Percentiles rank a stretch among this genome's conserved stretches.
phyloP scores from a whole-genome alignment of 2,113 vertebrate genomes.

The Heterochromis multidens region DNA sequence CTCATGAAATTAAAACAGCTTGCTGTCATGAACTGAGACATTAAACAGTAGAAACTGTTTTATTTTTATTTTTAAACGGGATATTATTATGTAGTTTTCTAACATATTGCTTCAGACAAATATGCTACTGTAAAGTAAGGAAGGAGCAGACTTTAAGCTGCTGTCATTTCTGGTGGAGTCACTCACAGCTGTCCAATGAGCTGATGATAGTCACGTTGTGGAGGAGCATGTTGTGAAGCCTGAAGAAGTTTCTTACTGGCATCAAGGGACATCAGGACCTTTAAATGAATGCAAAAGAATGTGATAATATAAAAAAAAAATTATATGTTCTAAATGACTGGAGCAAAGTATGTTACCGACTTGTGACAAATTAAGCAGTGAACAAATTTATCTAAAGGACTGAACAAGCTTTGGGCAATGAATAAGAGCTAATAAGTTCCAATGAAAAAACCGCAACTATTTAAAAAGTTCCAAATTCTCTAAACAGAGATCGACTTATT shows the following conservation, averaged over 20 bases:
- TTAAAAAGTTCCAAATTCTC: background rate
- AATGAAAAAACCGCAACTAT: too few relatives aligned
- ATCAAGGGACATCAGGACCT: conserved; percentile 56
- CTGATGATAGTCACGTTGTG: conserved; percentile 34
- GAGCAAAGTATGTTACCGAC: background rate
- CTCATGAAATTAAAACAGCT: background rate
- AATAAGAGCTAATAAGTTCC: background rate
- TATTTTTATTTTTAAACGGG: background rate
- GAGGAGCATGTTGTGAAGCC: conserved; percentile 30
- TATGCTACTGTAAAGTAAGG: background rate
- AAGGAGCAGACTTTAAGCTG: background rate
- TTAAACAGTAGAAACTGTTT: background rate
- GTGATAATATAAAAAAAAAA: accelerated
- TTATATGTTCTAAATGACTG: background rate
- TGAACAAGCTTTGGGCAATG: background rate
- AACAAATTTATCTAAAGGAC: background rate
- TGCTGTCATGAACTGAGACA: background rate
- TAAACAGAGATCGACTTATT: background rate
- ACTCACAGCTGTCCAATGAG: conserved; percentile 44
- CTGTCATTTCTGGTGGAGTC: background rate
- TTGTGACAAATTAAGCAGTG: background rate
- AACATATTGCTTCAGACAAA: background rate
- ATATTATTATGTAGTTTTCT: background rate
- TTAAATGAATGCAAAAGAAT: background rate
- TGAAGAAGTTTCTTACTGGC: conserved; percentile 48